Evolutionary conservation across 2,888 invertebrate species (phyloP).

Genomic region (Helleia helle): DNA sequence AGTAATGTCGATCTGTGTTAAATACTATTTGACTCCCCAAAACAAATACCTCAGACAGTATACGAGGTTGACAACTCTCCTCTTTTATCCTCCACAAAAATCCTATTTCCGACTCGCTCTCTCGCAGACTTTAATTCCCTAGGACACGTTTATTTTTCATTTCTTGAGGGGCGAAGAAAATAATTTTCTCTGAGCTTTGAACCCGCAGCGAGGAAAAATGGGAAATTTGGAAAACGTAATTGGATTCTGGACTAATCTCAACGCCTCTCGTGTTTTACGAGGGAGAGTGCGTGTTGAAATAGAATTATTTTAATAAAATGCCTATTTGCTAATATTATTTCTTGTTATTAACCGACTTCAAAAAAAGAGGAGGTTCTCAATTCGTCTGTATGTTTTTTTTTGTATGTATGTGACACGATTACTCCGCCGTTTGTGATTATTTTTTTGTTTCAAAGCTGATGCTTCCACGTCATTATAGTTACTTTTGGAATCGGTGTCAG

Average conservation of each 20-base stretch:
- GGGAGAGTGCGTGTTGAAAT: constrained; percentile 50
- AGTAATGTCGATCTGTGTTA: no score
- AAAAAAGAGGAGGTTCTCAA: no score
- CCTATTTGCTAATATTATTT: not conserved
- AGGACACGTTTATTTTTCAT: constrained; percentile 66
- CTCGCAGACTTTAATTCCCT: constrained; percentile 35
- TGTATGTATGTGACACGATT: no score
- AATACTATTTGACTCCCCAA: no score
- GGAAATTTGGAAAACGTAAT: constrained; percentile 68
- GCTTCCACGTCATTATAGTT: no score
- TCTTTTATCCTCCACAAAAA: constrained; percentile 24
- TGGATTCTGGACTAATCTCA: constrained; percentile 66
- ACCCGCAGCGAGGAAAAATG: constrained; percentile 62
- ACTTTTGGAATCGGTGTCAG: no score
- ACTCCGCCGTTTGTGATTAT: no score
- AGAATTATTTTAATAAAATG: constrained; percentile 28
- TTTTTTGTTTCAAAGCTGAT: no score
- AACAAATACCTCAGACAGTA: no score
- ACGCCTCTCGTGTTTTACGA: constrained; percentile 50
- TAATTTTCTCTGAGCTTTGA: constrained; percentile 71
- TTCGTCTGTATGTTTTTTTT: no score
- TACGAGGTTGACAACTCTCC: no score
- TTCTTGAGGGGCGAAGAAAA: constrained; percentile 63
- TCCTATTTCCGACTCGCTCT: constrained; percentile 27
- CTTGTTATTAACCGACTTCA: no score